Conservation (phyloP, 2,113 vertebrate genomes). For the Cynocephalus volans region DNA sequence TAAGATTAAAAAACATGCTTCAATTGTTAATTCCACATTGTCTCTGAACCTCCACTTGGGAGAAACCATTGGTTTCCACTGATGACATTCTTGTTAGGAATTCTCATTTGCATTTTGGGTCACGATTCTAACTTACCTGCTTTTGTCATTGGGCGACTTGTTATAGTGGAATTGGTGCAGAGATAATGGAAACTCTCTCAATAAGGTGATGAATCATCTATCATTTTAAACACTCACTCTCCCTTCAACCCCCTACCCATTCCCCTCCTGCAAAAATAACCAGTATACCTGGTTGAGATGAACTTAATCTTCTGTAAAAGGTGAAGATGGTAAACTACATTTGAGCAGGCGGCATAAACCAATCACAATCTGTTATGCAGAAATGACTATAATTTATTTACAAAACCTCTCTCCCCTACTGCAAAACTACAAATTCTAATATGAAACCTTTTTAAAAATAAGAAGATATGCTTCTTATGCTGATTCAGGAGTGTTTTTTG, state of each 20-base stretch:
- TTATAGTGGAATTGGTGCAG: not conserved
- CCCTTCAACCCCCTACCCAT: not conserved
- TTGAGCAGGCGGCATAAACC: not conserved
- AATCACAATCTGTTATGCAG: not conserved
- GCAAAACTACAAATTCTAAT: not conserved
- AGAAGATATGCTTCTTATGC: not conserved
- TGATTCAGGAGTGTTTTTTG: not conserved
- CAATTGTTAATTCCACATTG: not conserved
- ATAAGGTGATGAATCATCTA: accelerated
- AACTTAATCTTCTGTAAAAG: not conserved
- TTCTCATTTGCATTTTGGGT: not conserved
- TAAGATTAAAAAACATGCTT: not conserved
- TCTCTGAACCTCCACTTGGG: too few species aligned
- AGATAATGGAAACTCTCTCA: not conserved
- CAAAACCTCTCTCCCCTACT: not conserved
- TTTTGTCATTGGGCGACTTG: not conserved
- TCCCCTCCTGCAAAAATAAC: not conserved
- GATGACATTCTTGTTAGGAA: not conserved
- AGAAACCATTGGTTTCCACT: not conserved
- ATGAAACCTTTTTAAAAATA: not conserved
- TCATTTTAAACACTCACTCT: not conserved
- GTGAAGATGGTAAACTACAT: not conserved
- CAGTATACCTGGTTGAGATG: not conserved
- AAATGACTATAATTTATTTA: not conserved
- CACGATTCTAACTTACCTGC: not conserved